Conservation (phyloP, 2,888 invertebrate genomes). For the Drosophila borealis region DNA sequence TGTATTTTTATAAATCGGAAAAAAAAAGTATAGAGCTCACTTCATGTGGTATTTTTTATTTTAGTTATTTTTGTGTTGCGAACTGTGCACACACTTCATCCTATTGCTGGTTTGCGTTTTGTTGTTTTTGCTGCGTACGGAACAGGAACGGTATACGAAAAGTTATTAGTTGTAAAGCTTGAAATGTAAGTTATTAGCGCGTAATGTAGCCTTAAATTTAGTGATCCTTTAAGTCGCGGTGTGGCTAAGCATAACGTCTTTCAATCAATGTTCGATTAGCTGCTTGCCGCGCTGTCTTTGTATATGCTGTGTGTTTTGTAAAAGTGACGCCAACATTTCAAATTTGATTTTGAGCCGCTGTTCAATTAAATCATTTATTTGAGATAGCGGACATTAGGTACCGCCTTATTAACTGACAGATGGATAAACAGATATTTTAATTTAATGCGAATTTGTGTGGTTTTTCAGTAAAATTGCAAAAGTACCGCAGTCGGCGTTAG, state of each 20-base stretch:
- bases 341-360: constrained; percentile 45
- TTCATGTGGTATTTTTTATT: constrained; percentile 14
- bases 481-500: constrained; percentile 53
- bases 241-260: not conserved
- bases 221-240: not conserved
- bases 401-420: not conserved
- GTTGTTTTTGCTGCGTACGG: constrained; percentile 54
- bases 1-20: not conserved
- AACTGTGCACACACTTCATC: constrained; percentile 45
- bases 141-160: constrained; percentile 32
- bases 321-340: constrained; percentile 71
- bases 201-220: not conserved
- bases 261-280: not conserved
- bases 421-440: not conserved
- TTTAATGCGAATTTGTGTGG: not conserved
- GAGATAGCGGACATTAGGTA: not conserved
- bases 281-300: constrained; percentile 27
- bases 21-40: no score
- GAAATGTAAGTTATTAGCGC: constrained; percentile 43
- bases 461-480: constrained; percentile 25
- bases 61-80: constrained; percentile 5
- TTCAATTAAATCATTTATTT: constrained; percentile 25
- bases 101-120: constrained; percentile 36
- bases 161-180: constrained; percentile 29
- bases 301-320: constrained; percentile 35